These are phyloP conservation scores for Thecophora atra DNA, from an alignment of 2,888 invertebrate species.

Conservation along the genomic window DNA sequence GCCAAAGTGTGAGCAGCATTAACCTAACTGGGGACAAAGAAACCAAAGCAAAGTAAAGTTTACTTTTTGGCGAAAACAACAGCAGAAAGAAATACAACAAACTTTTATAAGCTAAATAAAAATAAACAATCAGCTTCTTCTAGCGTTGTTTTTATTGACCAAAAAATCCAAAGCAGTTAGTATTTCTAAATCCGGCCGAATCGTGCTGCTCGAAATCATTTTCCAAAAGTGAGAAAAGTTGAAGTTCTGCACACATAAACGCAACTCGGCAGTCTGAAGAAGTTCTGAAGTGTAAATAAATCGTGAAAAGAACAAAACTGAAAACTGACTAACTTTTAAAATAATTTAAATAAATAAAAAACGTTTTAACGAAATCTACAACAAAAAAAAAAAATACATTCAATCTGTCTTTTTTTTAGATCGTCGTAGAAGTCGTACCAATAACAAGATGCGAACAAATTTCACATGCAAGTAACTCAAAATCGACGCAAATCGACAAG, in stretches of 20 bases:
- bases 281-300: conserved; percentile 10
- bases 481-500: background rate
- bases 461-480: conserved; percentile 56
- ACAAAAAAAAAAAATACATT: too few relatives aligned
- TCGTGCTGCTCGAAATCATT: conserved; percentile 13
- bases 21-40: background rate
- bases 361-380: too few relatives aligned
- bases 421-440: conserved; percentile 54
- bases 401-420: background rate
- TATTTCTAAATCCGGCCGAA: conserved; percentile 5
- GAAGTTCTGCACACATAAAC: background rate
- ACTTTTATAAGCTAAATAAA: conserved; percentile 30
- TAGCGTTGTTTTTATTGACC: conserved; percentile 15
- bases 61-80: conserved; percentile 1
- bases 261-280: background rate
- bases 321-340: background rate
- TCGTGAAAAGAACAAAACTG: background rate
- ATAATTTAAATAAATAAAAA: too few relatives aligned
- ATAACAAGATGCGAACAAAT: conserved; percentile 49
- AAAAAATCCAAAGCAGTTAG: conserved; percentile 9
- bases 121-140: background rate
- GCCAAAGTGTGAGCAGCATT: conserved; percentile 5
- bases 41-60: conserved; percentile 18
- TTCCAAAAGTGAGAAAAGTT: background rate
- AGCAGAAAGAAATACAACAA: conserved; percentile 19